Base-by-base conservation (phyloP, 2,797 vertebrate species). In the Coendou prehensilis region DNA sequence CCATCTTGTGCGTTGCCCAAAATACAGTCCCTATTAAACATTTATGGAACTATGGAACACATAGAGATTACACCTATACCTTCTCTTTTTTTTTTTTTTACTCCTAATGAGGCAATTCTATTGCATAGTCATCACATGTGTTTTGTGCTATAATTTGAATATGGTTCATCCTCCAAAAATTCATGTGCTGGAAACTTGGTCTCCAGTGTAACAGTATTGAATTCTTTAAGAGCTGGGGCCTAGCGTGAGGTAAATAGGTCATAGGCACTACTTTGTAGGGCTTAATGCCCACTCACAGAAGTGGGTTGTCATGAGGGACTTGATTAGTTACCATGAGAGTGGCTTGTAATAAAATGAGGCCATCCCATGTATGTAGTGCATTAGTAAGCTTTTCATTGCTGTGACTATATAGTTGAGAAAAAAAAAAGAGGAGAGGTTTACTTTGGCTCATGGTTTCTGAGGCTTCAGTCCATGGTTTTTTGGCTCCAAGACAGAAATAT, bases 41-140 rank as follows among this genome's bases (percentile, higher is more conserved):
- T 20, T 30, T 71, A 45, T 2, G 50, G 37, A 52, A 57, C 26
- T 28, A 41, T 10, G 23, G 28, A 61, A 10, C 1, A 17, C 1
- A 1, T 0, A 7, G 56, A 1, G 28, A 37, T 26, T 6, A 5
- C 14, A 56, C 17, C 50, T 50, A 1, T 3, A 14, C 33, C 73
- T 85, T 52, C 11, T 81, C 47, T 82, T 45, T 54, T 59, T 57
- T 54, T 54, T 59, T 57, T 54, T 50, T 57, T 63, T 10, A 0
- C 54, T 75, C n/a, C 37, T 23, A 9, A 14, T 9, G 57, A 52
- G 6, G 2, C n/a, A 26, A 6, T 9, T 76, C 22, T 11, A 11
- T 20, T 0, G 4, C 5, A 6, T 3, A 18, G 6, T 78, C 45
- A 10, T 75, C 71, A 14, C n/a, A 3, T 76, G 28, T 23, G 33